phyloP scores from a whole-genome alignment of 2,113 vertebrate species.

The Datnioides undecimradiatus region DNA sequence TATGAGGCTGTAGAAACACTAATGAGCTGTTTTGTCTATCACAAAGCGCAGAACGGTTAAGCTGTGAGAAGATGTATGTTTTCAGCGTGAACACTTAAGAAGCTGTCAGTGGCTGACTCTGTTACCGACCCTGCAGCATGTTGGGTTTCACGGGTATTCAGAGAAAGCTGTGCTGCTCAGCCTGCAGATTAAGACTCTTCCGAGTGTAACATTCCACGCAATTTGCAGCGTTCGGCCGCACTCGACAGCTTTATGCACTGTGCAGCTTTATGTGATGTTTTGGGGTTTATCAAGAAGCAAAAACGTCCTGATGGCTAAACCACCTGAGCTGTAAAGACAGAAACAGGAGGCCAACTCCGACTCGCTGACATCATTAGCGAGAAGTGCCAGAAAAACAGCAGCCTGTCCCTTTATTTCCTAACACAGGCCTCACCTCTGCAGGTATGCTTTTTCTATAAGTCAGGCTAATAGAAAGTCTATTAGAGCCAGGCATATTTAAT shows the following conservation, averaged over 20 bases:
- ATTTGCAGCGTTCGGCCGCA: conserved; percentile 16
- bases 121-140: conserved; percentile 2
- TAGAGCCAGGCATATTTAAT: conserved; percentile 27
- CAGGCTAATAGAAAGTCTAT: too few species aligned
- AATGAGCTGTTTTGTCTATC: conserved; percentile 36
- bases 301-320: conserved; percentile 52
- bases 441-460: conserved; percentile 42
- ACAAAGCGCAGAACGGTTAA: not conserved
- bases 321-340: conserved; percentile 48
- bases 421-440: conserved; percentile 36
- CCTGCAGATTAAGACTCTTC: conserved; percentile 23
- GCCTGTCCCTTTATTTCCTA: conserved; percentile 2
- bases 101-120: conserved; percentile 12
- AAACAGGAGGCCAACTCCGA: conserved; percentile 7
- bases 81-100: not conserved
- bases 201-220: conserved; percentile 26
- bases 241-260: not conserved
- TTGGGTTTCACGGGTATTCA: conserved; percentile 31
- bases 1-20: conserved; percentile 27
- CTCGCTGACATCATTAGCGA: conserved; percentile 37
- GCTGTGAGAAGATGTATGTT: not conserved
- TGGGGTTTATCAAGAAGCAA: not conserved
- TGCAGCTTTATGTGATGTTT: conserved; percentile 13
- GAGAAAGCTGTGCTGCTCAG: conserved; percentile 7
- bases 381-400: conserved; percentile 23